A percentile compares a stretch with the other conserved stretches of the same genome.
phyloP scores from a whole-genome alignment of 2,888 invertebrate species.

The Chrysotoxum bicinctum region DNA sequence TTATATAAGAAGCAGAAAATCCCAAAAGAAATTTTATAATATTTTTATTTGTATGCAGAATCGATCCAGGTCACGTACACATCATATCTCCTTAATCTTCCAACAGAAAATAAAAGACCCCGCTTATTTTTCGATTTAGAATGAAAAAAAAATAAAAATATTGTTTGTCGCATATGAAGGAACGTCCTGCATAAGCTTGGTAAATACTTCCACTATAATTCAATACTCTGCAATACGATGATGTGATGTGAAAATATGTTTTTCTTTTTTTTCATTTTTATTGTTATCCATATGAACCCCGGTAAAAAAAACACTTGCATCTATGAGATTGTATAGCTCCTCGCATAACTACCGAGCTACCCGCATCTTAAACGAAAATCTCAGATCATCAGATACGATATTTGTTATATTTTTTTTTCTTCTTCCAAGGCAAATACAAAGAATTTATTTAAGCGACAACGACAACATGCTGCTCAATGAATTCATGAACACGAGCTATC shows the following conservation, averaged over 20 bases:
- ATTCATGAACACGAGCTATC: conserved; percentile 68
- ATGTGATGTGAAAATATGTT: conserved; percentile 24
- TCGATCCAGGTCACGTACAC: conserved; percentile 56
- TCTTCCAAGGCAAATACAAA: conserved; percentile 41
- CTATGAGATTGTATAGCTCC: conserved; percentile 6
- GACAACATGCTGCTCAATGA: conserved; percentile 57
- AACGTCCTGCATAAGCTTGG: conserved; percentile 28
- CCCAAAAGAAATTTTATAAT: background rate
- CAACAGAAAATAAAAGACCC: conserved; percentile 17
- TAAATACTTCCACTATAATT: conserved; percentile 3
- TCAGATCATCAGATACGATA: conserved; percentile 53
- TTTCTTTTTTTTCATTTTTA: conserved; percentile 8
- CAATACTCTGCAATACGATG: conserved; percentile 11
- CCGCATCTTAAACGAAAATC: conserved; percentile 59
- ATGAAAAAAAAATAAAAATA: background rate
- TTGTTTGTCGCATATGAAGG: background rate
- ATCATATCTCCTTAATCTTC: conserved; percentile 35
- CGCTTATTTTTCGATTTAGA: conserved; percentile 22
- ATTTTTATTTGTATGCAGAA: background rate
- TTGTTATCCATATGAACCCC: conserved; percentile 45
- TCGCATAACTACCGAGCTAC: conserved; percentile 14
- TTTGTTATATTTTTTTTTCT: background rate
- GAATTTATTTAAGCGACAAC: conserved; percentile 56
- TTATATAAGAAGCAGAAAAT: background rate
- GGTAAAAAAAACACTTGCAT: conserved; percentile 66